phyloP scores from a whole-genome alignment of 2,113 vertebrate species.

The Dromaius novaehollandiae region DNA sequence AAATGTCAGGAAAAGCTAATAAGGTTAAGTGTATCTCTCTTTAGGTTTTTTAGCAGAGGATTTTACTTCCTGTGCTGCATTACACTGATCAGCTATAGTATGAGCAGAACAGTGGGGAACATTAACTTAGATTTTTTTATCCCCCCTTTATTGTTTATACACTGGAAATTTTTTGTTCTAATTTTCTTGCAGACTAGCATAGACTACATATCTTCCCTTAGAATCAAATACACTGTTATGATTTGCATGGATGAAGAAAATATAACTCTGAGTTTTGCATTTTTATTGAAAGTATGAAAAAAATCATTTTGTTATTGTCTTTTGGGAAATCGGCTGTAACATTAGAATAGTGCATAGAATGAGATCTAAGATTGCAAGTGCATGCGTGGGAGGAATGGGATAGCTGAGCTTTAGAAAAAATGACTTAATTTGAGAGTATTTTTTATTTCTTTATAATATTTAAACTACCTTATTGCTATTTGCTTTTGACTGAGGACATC shows the following conservation, averaged over 20 bases:
- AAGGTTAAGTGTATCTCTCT: background rate
- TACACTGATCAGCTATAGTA: background rate
- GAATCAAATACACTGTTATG: background rate
- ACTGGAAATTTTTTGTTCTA: background rate
- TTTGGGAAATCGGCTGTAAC: slow-evolving; percentile 62
- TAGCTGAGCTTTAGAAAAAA: slow-evolving; percentile 58
- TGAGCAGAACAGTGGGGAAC: background rate
- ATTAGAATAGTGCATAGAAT: slow-evolving; percentile 45
- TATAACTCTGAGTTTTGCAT: slow-evolving; percentile 42
- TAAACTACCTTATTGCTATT: slow-evolving; percentile 46
- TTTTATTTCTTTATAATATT: slow-evolving; percentile 53
- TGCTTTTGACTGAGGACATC: slow-evolving; percentile 36
- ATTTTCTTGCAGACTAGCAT: background rate
- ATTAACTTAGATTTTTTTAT: background rate
- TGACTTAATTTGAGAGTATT: slow-evolving; percentile 44
- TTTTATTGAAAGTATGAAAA: slow-evolving; percentile 36
- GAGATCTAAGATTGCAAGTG: slow-evolving; percentile 60
- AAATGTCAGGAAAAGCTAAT: slow-evolving; percentile 18
- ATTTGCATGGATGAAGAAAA: slow-evolving; percentile 44
- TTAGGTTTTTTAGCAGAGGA: background rate
- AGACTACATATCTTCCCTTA: background rate
- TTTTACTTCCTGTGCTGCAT: slow-evolving; percentile 7
- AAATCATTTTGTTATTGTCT: background rate
- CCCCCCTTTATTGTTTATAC: background rate
- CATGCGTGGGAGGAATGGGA: slow-evolving; percentile 54